phyloP scores from a whole-genome alignment of 2,797 vertebrate species.

The Huso huso region DNA sequence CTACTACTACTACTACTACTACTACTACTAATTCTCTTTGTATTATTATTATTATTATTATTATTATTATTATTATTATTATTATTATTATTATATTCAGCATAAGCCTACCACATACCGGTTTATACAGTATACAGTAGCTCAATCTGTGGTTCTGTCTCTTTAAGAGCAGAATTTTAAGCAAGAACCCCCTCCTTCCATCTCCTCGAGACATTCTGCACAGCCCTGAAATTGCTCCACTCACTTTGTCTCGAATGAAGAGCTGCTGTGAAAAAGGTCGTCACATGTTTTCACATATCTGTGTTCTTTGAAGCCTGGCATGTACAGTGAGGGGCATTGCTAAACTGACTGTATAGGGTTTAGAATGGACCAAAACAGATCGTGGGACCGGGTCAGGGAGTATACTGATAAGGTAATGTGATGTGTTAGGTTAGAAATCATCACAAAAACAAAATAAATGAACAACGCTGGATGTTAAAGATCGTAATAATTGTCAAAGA shows the following conservation, averaged over 20 bases:
- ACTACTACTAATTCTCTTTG: too few species aligned
- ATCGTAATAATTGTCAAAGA: not conserved
- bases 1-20: too few species aligned
- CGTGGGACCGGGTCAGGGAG: conserved; percentile 14
- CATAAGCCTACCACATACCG: too few species aligned
- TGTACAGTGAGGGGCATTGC: conserved; percentile 22
- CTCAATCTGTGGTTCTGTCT: conserved; percentile 3
- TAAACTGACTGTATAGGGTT: conserved; percentile 18
- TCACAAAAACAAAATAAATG: conserved; percentile 15
- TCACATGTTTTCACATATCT: conserved; percentile 27
- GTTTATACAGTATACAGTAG: too few species aligned
- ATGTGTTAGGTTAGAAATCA: too few species aligned
- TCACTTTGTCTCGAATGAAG: conserved; percentile 33
- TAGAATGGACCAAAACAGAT: conserved; percentile 34
- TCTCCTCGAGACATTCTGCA: conserved; percentile 38
- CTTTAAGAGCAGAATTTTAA: conserved; percentile 23
- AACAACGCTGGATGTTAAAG: conserved; percentile 34
- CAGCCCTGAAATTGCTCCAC: conserved; percentile 27
- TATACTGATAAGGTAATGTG: too few species aligned
- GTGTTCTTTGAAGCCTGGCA: conserved; percentile 12
- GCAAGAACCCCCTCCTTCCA: conserved; percentile 15
- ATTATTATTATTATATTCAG: too few species aligned
- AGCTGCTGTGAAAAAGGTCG: conserved; percentile 20
- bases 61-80: too few species aligned
- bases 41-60: too few species aligned